Evolutionary conservation across 2,113 vertebrate genomes (phyloP).

Genomic region (Microtus oregoni): DNA sequence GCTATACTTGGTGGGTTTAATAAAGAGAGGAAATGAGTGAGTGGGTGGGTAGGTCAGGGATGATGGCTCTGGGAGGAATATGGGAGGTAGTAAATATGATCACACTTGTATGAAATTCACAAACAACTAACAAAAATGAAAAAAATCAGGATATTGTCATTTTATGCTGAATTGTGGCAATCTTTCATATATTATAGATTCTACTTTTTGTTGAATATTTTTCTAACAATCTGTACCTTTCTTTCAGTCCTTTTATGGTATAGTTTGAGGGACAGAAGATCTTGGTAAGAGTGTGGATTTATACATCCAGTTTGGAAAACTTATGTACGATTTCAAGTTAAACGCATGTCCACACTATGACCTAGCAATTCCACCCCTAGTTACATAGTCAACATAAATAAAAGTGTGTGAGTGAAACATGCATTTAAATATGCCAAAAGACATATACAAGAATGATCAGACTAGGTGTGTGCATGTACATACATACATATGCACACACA

Average conservation of each 20-base stretch:
- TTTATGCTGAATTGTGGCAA: background rate
- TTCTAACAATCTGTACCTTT: background rate
- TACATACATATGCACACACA: background rate
- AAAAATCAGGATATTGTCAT: background rate
- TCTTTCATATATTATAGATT: background rate
- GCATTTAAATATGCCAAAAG: background rate
- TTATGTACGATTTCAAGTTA: constrained; percentile 39
- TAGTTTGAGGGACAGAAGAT: constrained; percentile 14
- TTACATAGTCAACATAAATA: background rate
- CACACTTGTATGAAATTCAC: background rate
- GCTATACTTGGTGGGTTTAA: background rate
- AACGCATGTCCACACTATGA: constrained; percentile 11
- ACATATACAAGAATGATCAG: background rate
- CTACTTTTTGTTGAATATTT: constrained; percentile 27
- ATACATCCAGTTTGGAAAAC: constrained; percentile 31
- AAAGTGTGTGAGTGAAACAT: background rate
- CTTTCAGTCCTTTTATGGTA: background rate
- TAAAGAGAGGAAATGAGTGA: background rate
- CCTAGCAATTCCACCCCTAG: background rate
- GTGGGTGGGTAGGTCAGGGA: background rate
- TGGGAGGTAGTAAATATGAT: background rate
- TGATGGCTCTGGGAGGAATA: background rate
- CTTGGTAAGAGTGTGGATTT: constrained; percentile 1
- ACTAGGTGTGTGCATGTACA: background rate
- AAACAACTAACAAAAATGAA: background rate